Percentiles rank a stretch among this genome's conserved stretches.
Evolutionary conservation across 2,113 vertebrate species (phyloP).

Genomic region (Petromus typicus): DNA sequence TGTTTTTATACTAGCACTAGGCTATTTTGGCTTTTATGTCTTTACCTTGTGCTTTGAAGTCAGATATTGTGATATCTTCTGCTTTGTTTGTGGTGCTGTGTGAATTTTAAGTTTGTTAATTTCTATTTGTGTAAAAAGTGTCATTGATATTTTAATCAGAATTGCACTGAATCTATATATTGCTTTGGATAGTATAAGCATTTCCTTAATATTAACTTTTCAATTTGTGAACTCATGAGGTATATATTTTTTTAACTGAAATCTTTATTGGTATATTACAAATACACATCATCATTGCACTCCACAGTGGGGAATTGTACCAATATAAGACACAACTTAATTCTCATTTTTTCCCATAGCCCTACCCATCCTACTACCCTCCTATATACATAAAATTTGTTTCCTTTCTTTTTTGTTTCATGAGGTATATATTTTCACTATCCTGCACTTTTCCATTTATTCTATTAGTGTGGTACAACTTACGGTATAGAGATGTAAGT

Average conservation of each 20-base stretch:
- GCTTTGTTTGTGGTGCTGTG: not conserved
- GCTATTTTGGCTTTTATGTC: not conserved
- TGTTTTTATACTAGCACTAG: not conserved
- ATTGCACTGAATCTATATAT: not conserved
- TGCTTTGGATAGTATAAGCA: not conserved
- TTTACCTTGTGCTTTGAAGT: not conserved
- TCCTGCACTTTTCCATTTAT: not conserved
- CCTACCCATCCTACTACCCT: too few relatives aligned
- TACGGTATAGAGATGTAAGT: not conserved
- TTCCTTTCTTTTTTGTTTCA: too few relatives aligned
- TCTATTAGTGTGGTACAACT: not conserved
- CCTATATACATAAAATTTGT: too few relatives aligned
- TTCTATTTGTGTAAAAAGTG: not conserved
- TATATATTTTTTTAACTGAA: too few relatives aligned
- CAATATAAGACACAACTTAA: too few relatives aligned
- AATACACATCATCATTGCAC: too few relatives aligned
- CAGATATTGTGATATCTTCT: not conserved
- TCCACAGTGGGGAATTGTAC: too few relatives aligned
- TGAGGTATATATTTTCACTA: not conserved
- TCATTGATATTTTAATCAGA: not conserved
- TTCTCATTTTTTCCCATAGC: too few relatives aligned
- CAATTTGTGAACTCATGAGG: not conserved
- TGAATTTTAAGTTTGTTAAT: not conserved
- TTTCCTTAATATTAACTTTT: not conserved
- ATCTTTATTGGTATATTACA: too few relatives aligned